Conservation (phyloP, 2,113 vertebrate genomes). For the Barnardius zonarius region DNA sequence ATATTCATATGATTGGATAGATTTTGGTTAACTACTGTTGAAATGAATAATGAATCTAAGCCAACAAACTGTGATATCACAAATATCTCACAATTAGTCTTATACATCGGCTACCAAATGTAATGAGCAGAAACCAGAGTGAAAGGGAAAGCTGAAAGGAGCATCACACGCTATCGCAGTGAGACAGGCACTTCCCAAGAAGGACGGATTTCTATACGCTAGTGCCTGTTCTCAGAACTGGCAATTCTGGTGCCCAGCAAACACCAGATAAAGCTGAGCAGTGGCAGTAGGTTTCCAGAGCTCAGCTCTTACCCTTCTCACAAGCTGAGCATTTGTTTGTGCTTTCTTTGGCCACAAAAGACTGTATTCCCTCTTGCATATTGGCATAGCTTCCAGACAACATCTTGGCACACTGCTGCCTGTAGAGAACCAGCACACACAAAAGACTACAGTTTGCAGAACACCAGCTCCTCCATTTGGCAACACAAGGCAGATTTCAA, state of each 20-base stretch:
- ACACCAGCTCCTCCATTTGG: constrained; percentile 57
- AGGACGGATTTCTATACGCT: background rate
- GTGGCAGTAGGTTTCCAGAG: background rate
- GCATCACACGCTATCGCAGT: background rate
- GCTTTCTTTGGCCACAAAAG: background rate
- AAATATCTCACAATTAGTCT: background rate
- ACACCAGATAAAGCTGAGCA: background rate
- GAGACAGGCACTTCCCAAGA: background rate
- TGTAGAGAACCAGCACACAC: background rate
- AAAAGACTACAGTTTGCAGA: constrained; percentile 15
- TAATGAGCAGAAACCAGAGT: background rate
- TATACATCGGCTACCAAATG: background rate
- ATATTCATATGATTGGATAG: background rate
- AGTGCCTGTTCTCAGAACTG: background rate
- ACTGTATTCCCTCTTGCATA: background rate
- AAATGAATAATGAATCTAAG: background rate
- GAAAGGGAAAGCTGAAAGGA: background rate
- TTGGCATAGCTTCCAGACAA: background rate
- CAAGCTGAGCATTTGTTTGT: background rate
- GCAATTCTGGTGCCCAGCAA: background rate
- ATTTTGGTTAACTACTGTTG: background rate
- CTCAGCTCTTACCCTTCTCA: background rate
- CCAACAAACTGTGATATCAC: background rate
- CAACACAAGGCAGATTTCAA: constrained; percentile 18
- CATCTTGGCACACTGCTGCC: background rate